phyloP scores from a whole-genome alignment of 1,140 invertebrate genomes.

The Whitmania pigra region DNA sequence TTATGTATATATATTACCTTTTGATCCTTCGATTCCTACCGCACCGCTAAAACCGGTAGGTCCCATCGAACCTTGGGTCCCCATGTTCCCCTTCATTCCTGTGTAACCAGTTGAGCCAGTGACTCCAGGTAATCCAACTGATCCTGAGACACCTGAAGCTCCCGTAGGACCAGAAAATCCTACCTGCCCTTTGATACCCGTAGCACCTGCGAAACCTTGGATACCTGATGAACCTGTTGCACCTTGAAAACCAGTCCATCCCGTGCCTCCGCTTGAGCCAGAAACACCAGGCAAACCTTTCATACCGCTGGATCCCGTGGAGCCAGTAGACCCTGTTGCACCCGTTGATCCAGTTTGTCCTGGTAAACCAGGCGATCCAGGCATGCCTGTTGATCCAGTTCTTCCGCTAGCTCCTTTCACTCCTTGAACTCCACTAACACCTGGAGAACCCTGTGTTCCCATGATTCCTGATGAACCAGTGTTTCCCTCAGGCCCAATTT shows the following conservation, averaged over 20 bases:
- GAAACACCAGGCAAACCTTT: background rate
- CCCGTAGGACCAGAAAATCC: background rate
- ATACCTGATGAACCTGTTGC: slow-evolving; percentile 2
- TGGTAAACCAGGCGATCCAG: slow-evolving; percentile 10
- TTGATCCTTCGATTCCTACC: background rate
- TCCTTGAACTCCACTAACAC: slow-evolving; percentile 11
- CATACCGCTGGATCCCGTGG: background rate
- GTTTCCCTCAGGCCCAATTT: background rate
- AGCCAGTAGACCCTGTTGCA: background rate
- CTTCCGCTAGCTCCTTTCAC: slow-evolving; percentile 17
- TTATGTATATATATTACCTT: background rate
- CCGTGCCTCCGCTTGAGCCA: slow-evolving; percentile 6
- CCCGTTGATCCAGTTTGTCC: slow-evolving; percentile 11
- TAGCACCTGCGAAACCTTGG: background rate
- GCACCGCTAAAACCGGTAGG: background rate
- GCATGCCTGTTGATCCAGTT: slow-evolving; percentile 17
- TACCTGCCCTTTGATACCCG: background rate
- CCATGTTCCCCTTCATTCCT: background rate
- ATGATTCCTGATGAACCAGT: slow-evolving; percentile 6
- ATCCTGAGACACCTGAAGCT: background rate
- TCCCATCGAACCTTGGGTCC: background rate
- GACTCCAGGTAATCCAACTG: background rate
- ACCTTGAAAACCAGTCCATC: slow-evolving; percentile 10
- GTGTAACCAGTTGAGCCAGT: background rate
- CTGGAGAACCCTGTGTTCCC: background rate